Base-by-base conservation (phyloP, 2,888 invertebrate species). In the Eristalinus sepulchralis region DNA sequence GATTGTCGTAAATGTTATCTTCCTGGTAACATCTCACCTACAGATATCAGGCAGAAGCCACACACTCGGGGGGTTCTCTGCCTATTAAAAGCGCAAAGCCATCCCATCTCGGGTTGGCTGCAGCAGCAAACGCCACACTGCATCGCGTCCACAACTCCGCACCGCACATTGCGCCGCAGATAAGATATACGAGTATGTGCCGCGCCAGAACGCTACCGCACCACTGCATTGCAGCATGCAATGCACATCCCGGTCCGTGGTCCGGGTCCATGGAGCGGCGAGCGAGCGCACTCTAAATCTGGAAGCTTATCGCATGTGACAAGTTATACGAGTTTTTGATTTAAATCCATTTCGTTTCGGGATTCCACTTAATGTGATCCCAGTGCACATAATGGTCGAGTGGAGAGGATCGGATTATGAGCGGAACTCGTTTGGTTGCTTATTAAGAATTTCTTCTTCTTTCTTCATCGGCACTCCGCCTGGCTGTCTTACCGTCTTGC, bases 291-390 rank as follows among this genome's bases (percentile, higher is more conserved):
- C 81, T 81, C 24, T 60, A 72, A 80, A 77, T 81, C 86, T 86
- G 86, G 86, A 83, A 86, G 86, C 86, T 86, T 86, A 86, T 86
- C 86, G 86, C 78, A 79, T 86, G 86, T 86, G 86, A 86, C 86
- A 86, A 86, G 86, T 86, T 86, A 86, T 86, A 86, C 86, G 86
- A 86, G 86, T 86, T 86, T 86, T 86, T 86, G 86, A 86, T 86
- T 86, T 86, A 86, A 86, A 86, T 86, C 86, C 78, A 86, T 86
- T 86, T 86, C 86, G 86, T 86, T 83, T 86, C 79, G 86, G 86
- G 86, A 83, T 86, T 82, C 83, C 79, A 83, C 83, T 86, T 86
- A 83, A 86, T 86, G 83, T 78, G 86, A 86, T 86, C 86, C 86
- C 86, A 70, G 71, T 86, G 86, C 86, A 78, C 86, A 86, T 86